A percentile compares a stretch with the other conserved stretches of the same genome.
phyloP scores from a whole-genome alignment of 2,888 invertebrate genomes.

The Drosophila barbarae region DNA sequence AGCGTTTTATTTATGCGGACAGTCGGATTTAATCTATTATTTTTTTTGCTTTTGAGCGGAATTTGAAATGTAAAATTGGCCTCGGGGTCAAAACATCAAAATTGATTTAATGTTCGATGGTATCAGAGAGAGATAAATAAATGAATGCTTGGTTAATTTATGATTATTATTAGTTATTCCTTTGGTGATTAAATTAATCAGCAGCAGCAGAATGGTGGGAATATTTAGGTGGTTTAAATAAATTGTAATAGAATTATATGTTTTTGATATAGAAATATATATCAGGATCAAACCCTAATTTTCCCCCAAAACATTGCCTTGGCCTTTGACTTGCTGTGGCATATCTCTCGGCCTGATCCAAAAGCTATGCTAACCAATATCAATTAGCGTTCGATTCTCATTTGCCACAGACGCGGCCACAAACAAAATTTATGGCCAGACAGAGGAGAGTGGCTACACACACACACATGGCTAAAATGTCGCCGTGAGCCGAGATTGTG shows the following conservation, averaged over 20 bases:
- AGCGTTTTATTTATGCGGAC: conserved; percentile 33
- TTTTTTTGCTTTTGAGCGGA: background rate
- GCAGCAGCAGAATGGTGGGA: no score
- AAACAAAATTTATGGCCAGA: conserved; percentile 41
- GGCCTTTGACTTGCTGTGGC: background rate
- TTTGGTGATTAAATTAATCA: conserved; percentile 9
- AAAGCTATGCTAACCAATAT: conserved; percentile 18
- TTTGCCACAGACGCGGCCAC: conserved; percentile 17
- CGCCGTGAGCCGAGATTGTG: conserved; percentile 9
- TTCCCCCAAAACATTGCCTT: background rate
- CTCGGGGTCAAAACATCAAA: conserved; percentile 7
- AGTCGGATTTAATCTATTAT: conserved; percentile 24
- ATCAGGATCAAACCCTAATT: background rate
- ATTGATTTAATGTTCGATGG: conserved; percentile 7
- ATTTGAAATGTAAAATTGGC: conserved; percentile 11
- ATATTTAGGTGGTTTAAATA: background rate
- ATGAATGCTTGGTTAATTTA: background rate
- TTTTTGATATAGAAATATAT: background rate
- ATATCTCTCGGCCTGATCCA: background rate
- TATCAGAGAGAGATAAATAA: conserved; percentile 4
- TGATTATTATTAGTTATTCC: conserved; percentile 11
- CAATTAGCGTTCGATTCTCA: conserved; percentile 36
- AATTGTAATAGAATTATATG: background rate
- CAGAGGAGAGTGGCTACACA: background rate
- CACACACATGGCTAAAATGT: conserved; percentile 11